A percentile compares a stretch with the other conserved stretches of the same genome.
These are phyloP conservation scores for Sylvia borin DNA, from an alignment of 2,797 vertebrate species.

Conservation along the genomic window DNA sequence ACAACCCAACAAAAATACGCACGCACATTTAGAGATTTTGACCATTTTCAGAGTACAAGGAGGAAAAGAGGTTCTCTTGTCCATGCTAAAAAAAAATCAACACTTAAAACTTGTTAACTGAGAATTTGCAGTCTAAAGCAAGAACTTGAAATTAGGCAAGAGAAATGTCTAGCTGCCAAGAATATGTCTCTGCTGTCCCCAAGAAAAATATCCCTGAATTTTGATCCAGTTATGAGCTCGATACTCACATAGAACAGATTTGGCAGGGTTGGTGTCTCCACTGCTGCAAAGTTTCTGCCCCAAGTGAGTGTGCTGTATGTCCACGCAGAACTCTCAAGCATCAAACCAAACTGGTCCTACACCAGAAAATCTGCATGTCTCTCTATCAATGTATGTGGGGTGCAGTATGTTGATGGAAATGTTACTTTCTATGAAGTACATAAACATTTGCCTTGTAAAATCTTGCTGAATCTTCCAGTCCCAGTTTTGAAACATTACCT, in stretches of 20 bases:
- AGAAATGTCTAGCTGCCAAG: conserved; percentile 36
- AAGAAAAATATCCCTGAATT: conserved; percentile 51
- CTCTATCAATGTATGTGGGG: neutral
- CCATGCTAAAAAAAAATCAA: conserved; percentile 17
- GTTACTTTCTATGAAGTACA: neutral
- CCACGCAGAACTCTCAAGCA: neutral
- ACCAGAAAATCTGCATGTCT: neutral
- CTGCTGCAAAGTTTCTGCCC: neutral
- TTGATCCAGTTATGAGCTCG: conserved; percentile 3
- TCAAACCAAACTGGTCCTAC: neutral
- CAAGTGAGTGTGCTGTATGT: neutral
- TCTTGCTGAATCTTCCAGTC: neutral
- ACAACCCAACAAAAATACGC: neutral
- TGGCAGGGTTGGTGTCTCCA: neutral
- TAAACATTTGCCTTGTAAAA: neutral
- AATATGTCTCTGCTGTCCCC: conserved; percentile 17
- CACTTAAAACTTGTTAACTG: neutral
- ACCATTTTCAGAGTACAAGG: neutral
- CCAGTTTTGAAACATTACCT: neutral
- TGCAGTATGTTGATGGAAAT: neutral
- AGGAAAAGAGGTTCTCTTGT: neutral
- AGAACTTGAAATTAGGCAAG: conserved; percentile 40
- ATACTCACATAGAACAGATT: neutral
- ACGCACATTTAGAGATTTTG: neutral
- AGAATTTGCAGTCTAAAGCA: conserved; percentile 24